Evolutionary conservation across 1,140 invertebrate genomes (phyloP), one percentile per base, ranked within the genome.

Genomic region (Ceratina calcarata): DNA sequence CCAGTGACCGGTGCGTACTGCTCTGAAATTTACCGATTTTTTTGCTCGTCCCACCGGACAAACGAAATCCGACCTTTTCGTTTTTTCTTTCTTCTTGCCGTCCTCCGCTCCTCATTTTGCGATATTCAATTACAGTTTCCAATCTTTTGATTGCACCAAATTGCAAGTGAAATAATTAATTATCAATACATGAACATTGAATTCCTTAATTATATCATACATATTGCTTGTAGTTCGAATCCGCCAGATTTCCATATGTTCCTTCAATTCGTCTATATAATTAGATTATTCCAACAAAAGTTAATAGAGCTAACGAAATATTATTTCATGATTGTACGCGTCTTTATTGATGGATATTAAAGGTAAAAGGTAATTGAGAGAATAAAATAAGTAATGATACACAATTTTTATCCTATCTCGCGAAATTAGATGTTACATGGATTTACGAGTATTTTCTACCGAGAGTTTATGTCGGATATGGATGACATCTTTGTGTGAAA

Each of bases 401-500:
- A 45, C 37, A 45, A 45, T 45, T 45, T 45, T 45, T 45, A 10
- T n/a, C 37, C 20, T 16, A 3, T 13, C 16, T 8, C 12, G 16
- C 4, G 16, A 13, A 7, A 61, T 20, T 45, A 45, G 37, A 45
- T 45, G 37, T 45, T 45, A 45, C 2, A 45, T 45, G 37, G 37
- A 45, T 45, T 45, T 45, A 49, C 16, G 37, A n/a, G 18, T 51
- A 66, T 79, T 71, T 74, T 79, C 74, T 67, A 79, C 60, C 70
- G 53, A 6, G 53, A 61, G 71, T 79, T 79, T 79, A 74, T 37
- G 70, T 66, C 78, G 61, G 78, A 67, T 66, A 62, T 27, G 37
- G 45, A 37, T 65, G 82, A 84, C 68, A 82, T 85, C 22, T 65
- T 81, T 61, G 75, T 68, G 77, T 69, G 80, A 85, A 82, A 70